Percentiles rank a stretch among this genome's conserved stretches.
phyloP scores from a whole-genome alignment of 1,140 invertebrate genomes.

The Oreohelix idahoensis region DNA sequence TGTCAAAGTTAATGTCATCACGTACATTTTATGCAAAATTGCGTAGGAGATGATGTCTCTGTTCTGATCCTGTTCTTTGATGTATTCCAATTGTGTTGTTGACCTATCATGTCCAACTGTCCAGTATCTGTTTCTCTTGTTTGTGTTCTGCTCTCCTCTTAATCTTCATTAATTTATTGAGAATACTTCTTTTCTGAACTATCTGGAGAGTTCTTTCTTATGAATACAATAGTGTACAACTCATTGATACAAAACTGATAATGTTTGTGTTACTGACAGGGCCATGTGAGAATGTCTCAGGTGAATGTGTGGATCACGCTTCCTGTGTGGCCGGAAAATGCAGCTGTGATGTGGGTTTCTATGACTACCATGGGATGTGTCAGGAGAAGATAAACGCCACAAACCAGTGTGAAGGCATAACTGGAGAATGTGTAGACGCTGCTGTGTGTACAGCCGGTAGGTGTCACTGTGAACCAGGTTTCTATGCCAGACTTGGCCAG shows the following conservation, averaged over 20 bases:
- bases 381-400: conserved; percentile 24
- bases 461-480: conserved; percentile 22
- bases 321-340: conserved; percentile 9
- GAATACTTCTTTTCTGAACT: too few species aligned
- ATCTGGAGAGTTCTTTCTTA: too few species aligned
- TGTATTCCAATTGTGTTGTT: too few species aligned
- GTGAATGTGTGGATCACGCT: conserved; percentile 27
- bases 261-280: background rate
- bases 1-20: too few species aligned
- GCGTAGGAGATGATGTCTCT: too few species aligned
- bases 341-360: conserved; percentile 30
- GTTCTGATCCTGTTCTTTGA: too few species aligned
- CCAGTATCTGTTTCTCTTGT: background rate
- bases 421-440: conserved; percentile 34
- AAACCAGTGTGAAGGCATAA: background rate
- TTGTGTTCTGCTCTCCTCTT: too few species aligned
- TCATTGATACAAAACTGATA: too few species aligned
- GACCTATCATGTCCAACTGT: too few species aligned
- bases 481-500: background rate
- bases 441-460: conserved; percentile 3
- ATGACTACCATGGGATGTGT: conserved; percentile 35
- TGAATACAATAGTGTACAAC: too few species aligned
- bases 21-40: too few species aligned
- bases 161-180: too few species aligned
- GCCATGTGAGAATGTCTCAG: background rate